Conservation (phyloP, 2,888 invertebrate genomes). For the Parapristionchus giblindavisi region DNA sequence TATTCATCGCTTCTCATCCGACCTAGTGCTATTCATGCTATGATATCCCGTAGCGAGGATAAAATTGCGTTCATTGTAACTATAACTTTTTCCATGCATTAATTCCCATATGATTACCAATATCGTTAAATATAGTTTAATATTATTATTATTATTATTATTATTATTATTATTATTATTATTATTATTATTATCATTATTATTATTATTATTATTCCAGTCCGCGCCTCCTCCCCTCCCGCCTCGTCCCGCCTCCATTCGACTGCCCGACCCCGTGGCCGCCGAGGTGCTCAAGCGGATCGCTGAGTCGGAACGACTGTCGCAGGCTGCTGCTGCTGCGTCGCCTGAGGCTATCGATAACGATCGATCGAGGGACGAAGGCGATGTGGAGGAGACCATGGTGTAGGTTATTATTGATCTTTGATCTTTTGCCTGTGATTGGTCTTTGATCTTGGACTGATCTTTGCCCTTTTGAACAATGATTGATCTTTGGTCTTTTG, state of each 20-base stretch:
- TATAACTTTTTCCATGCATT: too few relatives aligned
- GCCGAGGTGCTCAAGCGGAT: constrained; percentile 39
- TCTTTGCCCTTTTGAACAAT: background rate
- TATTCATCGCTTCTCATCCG: background rate
- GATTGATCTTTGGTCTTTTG: too few relatives aligned
- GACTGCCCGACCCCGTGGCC: constrained; percentile 53
- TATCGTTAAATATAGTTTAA: too few relatives aligned
- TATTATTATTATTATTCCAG: background rate
- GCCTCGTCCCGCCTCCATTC: constrained; percentile 52
- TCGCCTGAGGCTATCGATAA: background rate
- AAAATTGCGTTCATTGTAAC: too few relatives aligned
- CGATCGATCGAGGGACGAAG: constrained; percentile 4
- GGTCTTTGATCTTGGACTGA: background rate
- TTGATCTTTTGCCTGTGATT: too few relatives aligned
- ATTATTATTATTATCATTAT: background rate
- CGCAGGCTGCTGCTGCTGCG: background rate
- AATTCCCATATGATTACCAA: too few relatives aligned
- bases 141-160: too few relatives aligned
- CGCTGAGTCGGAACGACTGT: constrained; percentile 16
- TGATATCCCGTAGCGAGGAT: too few relatives aligned
- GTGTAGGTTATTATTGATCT: background rate
- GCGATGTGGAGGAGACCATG: constrained; percentile 17
- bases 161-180: background rate
- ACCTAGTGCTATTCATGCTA: background rate
- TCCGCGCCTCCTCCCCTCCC: constrained; percentile 55